These are phyloP conservation scores for Psococerastis gibbosa DNA, from an alignment of 2,888 invertebrate genomes.

Conservation along the genomic window DNA sequence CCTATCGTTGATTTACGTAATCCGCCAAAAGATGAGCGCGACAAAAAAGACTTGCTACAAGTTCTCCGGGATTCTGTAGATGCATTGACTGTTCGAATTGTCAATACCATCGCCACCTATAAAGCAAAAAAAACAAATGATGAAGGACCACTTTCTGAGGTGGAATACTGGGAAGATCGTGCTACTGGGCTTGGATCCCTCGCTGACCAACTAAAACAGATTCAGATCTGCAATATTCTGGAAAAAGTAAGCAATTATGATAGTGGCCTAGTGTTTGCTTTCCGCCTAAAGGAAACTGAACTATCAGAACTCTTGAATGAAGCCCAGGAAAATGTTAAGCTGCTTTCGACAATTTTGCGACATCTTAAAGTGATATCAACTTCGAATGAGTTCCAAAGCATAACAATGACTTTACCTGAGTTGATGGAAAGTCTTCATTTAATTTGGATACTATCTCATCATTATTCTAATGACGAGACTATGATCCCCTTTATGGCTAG, in stretches of 20 bases:
- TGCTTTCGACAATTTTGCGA: slow-evolving; percentile 50
- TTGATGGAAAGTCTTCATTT: slow-evolving; percentile 70
- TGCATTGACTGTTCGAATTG: slow-evolving; percentile 47
- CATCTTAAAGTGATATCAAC: slow-evolving; percentile 40
- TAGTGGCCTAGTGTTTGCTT: slow-evolving; percentile 36
- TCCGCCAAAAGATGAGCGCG: slow-evolving; percentile 24
- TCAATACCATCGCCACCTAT: slow-evolving; percentile 33
- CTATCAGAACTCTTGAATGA: slow-evolving; percentile 45
- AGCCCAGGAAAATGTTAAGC: slow-evolving; percentile 61
- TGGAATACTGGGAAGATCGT: slow-evolving; percentile 67
- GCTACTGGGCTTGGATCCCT: slow-evolving; percentile 58
- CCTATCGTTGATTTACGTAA: slow-evolving; percentile 32
- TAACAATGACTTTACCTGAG: slow-evolving; percentile 52
- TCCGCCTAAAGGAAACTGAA: slow-evolving; percentile 38
- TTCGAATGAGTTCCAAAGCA: slow-evolving; percentile 40
- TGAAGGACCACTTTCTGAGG: slow-evolving; percentile 66
- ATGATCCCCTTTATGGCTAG: slow-evolving; percentile 69
- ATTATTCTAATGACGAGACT: slow-evolving; percentile 65
- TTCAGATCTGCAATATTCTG: slow-evolving; percentile 41
- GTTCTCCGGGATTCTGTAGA: slow-evolving; percentile 39
- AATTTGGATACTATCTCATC: slow-evolving; percentile 79
- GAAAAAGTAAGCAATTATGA: slow-evolving; percentile 33
- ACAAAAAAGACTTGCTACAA: not conserved
- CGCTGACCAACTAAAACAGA: slow-evolving; percentile 63
- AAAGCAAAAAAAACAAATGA: slow-evolving; percentile 40